Conservation (phyloP, 2,113 vertebrate species). For the Chaetops frenatus region DNA sequence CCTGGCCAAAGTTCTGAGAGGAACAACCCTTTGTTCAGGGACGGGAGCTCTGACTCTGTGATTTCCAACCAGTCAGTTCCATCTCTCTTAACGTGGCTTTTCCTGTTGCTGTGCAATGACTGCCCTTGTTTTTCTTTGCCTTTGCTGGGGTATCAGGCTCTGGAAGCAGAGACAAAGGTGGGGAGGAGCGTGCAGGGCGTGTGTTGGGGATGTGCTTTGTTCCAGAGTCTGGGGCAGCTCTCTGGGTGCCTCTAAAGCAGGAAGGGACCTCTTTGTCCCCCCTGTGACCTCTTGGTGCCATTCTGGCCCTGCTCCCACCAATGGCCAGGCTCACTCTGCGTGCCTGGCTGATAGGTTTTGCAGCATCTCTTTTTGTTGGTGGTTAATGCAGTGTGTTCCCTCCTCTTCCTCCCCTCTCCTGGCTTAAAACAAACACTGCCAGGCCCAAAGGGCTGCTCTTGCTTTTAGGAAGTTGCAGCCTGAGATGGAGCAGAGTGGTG, state of each 20-base stretch:
- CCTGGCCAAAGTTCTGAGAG: not conserved
- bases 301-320: not conserved
- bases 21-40: not conserved
- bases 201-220: not conserved
- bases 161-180: not conserved
- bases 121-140: not conserved
- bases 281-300: not conserved
- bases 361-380: not conserved
- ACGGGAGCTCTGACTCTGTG: not conserved
- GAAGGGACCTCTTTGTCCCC: not conserved
- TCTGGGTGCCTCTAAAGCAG: not conserved
- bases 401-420: not conserved
- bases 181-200: not conserved
- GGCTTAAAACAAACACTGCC: not conserved
- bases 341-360: not conserved
- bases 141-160: not conserved
- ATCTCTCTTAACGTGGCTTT: not conserved
- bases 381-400: not conserved
- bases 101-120: not conserved
- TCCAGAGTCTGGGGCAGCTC: not conserved
- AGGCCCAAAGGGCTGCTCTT: not conserved
- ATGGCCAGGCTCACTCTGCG: not conserved
- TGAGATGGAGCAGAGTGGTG: not conserved
- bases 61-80: not conserved
- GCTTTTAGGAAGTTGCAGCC: slow-evolving; percentile 54